phyloP scores from a whole-genome alignment of 2,888 invertebrate species.

The Eudasyphora cyanicolor region DNA sequence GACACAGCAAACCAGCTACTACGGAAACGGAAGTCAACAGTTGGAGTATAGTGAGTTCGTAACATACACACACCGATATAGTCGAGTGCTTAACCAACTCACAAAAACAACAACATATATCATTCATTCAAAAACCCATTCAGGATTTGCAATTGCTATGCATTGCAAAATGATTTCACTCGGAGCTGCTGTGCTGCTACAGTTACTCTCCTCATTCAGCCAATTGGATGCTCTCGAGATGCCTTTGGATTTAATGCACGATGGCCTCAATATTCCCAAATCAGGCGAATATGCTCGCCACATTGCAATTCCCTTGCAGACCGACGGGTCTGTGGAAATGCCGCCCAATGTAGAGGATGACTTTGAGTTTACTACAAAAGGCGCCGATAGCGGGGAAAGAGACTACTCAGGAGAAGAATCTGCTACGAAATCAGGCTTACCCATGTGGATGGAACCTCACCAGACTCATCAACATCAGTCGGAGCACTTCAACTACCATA shows the following conservation, averaged over 20 bases:
- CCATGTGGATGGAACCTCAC: slow-evolving; percentile 66
- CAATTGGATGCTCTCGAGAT: slow-evolving; percentile 70
- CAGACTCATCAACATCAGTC: slow-evolving; percentile 61
- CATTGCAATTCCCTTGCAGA: slow-evolving; percentile 49
- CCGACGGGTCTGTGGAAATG: slow-evolving; percentile 67
- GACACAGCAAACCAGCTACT: slow-evolving; percentile 45
- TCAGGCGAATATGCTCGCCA: slow-evolving; percentile 68
- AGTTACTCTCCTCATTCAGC: slow-evolving; percentile 44
- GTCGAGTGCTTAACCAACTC: too few relatives aligned
- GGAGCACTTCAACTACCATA: slow-evolving; percentile 16
- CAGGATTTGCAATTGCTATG: slow-evolving; percentile 15
- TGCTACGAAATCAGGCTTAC: slow-evolving; percentile 31
- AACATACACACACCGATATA: slow-evolving; percentile 8
- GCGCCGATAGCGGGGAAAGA: slow-evolving; percentile 30
- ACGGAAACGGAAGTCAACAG: slow-evolving; percentile 56
- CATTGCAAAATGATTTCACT: slow-evolving; percentile 32
- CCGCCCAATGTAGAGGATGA: slow-evolving; percentile 69
- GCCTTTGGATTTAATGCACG: slow-evolving; percentile 69
- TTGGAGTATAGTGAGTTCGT: slow-evolving; percentile 18
- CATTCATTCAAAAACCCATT: too few relatives aligned
- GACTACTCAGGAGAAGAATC: slow-evolving; percentile 48
- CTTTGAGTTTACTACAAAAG: slow-evolving; percentile 40
- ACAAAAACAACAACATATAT: too few relatives aligned
- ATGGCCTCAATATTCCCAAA: slow-evolving; percentile 62
- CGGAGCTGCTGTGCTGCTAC: slow-evolving; percentile 31